These are phyloP conservation scores for Anser cygnoides DNA, from an alignment of 2,113 vertebrate genomes.

Conservation along the genomic window DNA sequence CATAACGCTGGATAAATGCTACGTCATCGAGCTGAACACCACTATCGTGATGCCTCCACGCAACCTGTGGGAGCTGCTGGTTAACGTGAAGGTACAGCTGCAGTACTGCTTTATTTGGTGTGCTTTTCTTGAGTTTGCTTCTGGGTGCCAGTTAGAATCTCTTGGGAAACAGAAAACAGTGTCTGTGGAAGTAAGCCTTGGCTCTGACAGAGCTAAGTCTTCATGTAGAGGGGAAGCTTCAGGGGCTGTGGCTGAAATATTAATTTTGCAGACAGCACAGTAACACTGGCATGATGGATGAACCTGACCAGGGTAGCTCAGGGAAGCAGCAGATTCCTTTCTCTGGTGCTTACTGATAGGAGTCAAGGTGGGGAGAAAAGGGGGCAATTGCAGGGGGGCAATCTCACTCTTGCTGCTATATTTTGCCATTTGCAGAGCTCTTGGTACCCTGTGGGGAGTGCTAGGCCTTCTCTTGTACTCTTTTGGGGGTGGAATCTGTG, in stretches of 20 bases:
- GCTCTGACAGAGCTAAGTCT: background rate
- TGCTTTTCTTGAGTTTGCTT: background rate
- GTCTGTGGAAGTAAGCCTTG: background rate
- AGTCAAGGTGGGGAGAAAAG: background rate
- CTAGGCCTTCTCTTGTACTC: background rate
- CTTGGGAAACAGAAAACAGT: background rate
- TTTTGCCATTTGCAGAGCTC: background rate
- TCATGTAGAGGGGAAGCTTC: background rate
- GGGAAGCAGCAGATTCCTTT: background rate
- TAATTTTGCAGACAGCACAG: background rate
- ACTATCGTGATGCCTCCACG: constrained; percentile 93
- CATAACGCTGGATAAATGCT: constrained; percentile 93
- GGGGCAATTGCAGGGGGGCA: too few species aligned
- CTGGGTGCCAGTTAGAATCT: background rate
- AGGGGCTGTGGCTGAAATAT: background rate
- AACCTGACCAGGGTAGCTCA: background rate
- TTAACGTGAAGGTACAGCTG: constrained; percentile 87
- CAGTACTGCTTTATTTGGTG: background rate
- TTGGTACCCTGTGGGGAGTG: background rate
- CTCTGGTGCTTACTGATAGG: background rate
- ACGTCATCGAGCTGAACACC: constrained; percentile 93
- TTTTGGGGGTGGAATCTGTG: background rate
- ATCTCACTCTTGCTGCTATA: background rate
- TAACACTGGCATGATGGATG: rapidly evolving
- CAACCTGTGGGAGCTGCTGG: constrained; percentile 93